phyloP scores from a whole-genome alignment of 2,113 vertebrate species.

The Rhombomys opimus region DNA sequence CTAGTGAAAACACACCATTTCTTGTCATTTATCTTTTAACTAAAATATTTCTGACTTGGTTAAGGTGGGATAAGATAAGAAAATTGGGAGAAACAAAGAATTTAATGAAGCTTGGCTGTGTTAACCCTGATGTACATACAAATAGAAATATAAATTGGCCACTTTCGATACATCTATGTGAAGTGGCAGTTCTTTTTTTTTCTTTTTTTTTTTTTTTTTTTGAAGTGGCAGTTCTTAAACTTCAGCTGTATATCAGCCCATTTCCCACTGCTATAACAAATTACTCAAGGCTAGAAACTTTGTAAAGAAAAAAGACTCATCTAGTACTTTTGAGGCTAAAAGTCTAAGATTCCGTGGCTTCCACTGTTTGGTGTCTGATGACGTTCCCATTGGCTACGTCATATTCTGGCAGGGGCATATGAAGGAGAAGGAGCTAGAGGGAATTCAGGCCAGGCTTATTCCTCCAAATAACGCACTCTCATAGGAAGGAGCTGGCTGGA shows the following conservation, averaged over 20 bases:
- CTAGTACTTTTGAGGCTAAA: not conserved
- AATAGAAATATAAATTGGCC: not conserved
- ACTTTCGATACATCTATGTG: not conserved
- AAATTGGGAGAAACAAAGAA: constrained; percentile 10
- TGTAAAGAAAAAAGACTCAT: not conserved
- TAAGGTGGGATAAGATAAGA: not conserved
- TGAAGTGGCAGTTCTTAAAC: not conserved
- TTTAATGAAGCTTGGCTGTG: not conserved
- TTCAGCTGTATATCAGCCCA: not conserved
- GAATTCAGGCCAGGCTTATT: not conserved
- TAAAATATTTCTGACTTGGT: constrained; percentile 1
- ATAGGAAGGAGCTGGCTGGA: not conserved
- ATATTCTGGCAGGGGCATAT: not conserved
- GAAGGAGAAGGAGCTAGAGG: not conserved
- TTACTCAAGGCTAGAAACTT: not conserved
- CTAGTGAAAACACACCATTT: not conserved
- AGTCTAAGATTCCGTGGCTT: not conserved
- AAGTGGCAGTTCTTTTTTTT: not conserved
- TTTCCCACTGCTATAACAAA: not conserved
- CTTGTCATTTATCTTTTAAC: not conserved
- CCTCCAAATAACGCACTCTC: not conserved
- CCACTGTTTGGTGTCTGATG: too few species aligned
- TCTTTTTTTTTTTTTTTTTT: too few species aligned
- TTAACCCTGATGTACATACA: not conserved
- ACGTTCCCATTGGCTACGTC: not conserved